A percentile compares a stretch with the other conserved stretches of the same genome.
Conservation (phyloP, 2,797 vertebrate genomes). For the Melanotaenia maccullochi region DNA sequence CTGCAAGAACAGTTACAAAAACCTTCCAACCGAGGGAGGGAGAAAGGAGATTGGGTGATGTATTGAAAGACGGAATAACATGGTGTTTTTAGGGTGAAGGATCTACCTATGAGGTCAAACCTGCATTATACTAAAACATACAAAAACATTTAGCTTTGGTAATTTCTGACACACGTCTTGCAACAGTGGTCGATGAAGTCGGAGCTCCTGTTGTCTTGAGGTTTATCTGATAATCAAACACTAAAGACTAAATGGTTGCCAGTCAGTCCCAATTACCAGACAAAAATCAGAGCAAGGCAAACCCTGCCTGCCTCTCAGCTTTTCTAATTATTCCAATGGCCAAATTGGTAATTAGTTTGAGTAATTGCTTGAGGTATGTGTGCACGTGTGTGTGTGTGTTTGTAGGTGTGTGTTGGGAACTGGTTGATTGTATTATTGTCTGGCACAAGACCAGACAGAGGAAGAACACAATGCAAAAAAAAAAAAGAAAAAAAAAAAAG, state of each 20-base stretch:
- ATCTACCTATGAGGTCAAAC: background rate
- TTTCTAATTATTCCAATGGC: slow-evolving; percentile 56
- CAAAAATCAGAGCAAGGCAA: slow-evolving; percentile 11
- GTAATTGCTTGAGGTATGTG: slow-evolving; percentile 55
- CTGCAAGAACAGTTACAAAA: too few species aligned
- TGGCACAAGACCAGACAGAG: slow-evolving; percentile 26
- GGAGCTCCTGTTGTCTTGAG: background rate
- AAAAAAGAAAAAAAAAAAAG: slow-evolving; percentile 30
- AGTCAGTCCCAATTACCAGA: slow-evolving; percentile 22
- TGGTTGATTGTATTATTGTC: slow-evolving; percentile 56
- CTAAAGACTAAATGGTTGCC: slow-evolving; percentile 14
- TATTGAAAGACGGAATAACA: too few species aligned
- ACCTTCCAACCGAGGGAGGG: too few species aligned
- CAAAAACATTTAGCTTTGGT: background rate
- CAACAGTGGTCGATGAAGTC: background rate
- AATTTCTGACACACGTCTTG: background rate
- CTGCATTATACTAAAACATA: background rate
- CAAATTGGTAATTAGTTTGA: slow-evolving; percentile 71
- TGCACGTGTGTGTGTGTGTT: slow-evolving; percentile 14
- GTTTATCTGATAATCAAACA: slow-evolving; percentile 33
- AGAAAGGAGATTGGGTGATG: too few species aligned
- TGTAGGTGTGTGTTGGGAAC: slow-evolving; percentile 20
- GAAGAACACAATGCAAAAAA: slow-evolving; percentile 1
- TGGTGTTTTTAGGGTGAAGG: too few species aligned
- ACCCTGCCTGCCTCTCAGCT: slow-evolving; percentile 23